These are phyloP conservation scores for Asbolus verrucosus DNA, from an alignment of 1,140 invertebrate genomes.

Conservation along the genomic window DNA sequence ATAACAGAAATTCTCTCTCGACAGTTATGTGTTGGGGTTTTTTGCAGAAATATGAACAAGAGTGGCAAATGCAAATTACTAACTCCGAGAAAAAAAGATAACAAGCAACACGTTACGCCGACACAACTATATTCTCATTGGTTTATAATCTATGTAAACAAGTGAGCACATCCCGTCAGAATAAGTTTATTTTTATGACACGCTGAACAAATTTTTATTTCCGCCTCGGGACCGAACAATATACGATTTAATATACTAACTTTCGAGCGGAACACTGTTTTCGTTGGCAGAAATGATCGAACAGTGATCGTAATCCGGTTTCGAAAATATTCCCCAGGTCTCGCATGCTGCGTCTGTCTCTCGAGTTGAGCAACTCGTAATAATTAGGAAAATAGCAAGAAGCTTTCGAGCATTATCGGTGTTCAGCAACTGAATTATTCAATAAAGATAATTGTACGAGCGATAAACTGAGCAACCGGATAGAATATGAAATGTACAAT, in stretches of 20 bases:
- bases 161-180: background rate
- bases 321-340: no score
- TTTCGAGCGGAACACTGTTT: no score
- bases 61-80: no score
- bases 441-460: slow-evolving; percentile 16
- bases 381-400: background rate
- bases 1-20: no score
- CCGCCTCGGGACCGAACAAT: background rate
- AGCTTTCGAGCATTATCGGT: slow-evolving; percentile 3
- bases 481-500: slow-evolving; percentile 29
- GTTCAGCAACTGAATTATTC: slow-evolving; percentile 4
- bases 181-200: no score
- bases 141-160: slow-evolving; percentile 35
- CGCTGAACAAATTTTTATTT: slow-evolving; percentile 32
- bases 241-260: no score
- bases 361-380: no score
- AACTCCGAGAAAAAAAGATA: no score
- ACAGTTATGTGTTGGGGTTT: no score
- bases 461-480: slow-evolving; percentile 17
- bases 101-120: slow-evolving; percentile 3
- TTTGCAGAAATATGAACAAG: slow-evolving; percentile 1
- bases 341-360: no score
- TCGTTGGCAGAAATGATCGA: no score
- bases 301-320: no score
- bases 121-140: background rate